phyloP scores from a whole-genome alignment of 1,140 invertebrate genomes.

The Drosophila baimaii region DNA sequence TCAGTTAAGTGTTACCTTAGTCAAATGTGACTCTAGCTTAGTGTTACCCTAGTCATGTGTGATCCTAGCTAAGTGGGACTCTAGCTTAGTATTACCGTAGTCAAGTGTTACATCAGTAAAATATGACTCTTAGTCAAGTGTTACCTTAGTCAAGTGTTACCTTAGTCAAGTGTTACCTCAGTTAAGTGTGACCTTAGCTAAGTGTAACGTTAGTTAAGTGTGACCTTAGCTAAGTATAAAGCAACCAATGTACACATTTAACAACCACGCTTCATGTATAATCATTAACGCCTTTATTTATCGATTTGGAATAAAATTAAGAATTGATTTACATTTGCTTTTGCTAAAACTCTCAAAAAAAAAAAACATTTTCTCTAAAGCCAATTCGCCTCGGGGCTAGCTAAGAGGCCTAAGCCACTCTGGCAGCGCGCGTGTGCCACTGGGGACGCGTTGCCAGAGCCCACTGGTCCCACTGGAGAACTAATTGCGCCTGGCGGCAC shows the following conservation, averaged over 20 bases:
- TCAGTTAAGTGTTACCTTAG: no score
- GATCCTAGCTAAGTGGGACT: no score
- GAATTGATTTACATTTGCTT: constrained; percentile 12
- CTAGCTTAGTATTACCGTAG: no score
- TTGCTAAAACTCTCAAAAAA: constrained; percentile 21
- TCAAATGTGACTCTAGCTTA: no score
- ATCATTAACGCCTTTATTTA: constrained; percentile 32
- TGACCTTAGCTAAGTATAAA: background rate
- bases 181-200: no score
- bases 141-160: no score
- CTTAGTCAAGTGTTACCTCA: no score
- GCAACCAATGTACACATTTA: background rate
- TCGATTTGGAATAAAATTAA: constrained; percentile 28
- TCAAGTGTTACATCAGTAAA: no score
- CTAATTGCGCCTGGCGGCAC: constrained; percentile 46
- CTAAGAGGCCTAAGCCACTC: background rate
- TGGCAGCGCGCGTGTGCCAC: no score
- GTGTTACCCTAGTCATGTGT: no score
- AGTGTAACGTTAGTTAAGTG: no score
- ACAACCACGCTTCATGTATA: constrained; percentile 9
- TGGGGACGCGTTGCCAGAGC: background rate
- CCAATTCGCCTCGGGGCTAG: constrained; percentile 12
- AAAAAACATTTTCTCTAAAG: constrained; percentile 11
- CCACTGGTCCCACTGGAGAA: background rate
- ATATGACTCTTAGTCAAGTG: no score